These are phyloP conservation scores for Cerastis rubricosa DNA, from an alignment of 2,888 invertebrate genomes.

Conservation along the genomic window DNA sequence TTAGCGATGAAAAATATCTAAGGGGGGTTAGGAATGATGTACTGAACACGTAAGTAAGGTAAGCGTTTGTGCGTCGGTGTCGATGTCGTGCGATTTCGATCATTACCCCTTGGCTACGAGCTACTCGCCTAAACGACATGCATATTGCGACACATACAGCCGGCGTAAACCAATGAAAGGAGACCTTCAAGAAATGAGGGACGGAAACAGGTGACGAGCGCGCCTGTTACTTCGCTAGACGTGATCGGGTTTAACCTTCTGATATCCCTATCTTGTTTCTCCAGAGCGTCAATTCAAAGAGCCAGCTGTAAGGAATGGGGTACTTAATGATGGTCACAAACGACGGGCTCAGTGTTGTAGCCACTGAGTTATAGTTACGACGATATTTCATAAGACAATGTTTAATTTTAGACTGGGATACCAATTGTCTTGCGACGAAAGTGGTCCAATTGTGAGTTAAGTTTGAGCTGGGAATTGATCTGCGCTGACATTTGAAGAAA, in stretches of 20 bases:
- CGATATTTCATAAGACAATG: conserved; percentile 46
- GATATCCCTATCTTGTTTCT: too few species aligned
- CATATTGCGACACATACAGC: too few species aligned
- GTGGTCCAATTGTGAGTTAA: conserved; percentile 1
- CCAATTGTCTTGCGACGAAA: conserved; percentile 18
- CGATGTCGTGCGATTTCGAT: background rate
- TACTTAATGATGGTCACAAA: conserved; percentile 60
- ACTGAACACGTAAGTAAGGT: too few species aligned
- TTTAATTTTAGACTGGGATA: conserved; percentile 44
- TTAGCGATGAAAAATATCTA: too few species aligned
- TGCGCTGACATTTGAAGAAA: conserved; percentile 9
- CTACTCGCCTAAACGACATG: too few species aligned
- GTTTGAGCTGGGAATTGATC: conserved; percentile 11
- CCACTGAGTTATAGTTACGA: conserved; percentile 36
- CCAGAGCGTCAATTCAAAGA: conserved; percentile 54
- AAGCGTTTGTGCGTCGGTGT: too few species aligned
- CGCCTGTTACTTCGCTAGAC: background rate
- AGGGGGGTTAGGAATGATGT: too few species aligned
- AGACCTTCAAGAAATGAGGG: background rate
- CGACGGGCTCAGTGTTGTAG: conserved; percentile 38
- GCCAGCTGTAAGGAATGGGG: conserved; percentile 62
- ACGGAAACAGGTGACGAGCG: background rate
- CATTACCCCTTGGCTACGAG: background rate
- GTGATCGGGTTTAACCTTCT: conserved; percentile 5
- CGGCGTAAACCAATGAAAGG: background rate